Conservation (phyloP, 2,888 invertebrate genomes). For the Drosophila tripunctata region DNA sequence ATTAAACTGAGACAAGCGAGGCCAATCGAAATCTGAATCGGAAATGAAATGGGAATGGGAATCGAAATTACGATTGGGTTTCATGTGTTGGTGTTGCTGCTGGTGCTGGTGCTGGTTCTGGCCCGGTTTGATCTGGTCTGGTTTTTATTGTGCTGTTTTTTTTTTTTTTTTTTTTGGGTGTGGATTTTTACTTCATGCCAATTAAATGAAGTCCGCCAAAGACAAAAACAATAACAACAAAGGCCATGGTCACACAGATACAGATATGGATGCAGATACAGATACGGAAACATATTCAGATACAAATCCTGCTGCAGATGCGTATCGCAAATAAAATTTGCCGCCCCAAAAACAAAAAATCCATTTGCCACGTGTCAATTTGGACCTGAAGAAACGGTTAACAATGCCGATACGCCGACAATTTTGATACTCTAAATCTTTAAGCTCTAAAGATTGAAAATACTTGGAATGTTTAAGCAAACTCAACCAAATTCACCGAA, state of each 20-base stretch:
- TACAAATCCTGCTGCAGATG: too few species aligned
- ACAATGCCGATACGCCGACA: too few species aligned
- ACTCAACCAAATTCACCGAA: too few species aligned
- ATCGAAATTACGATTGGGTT: conserved; percentile 15
- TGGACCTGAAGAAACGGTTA: conserved; percentile 25
- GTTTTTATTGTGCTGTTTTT: background rate
- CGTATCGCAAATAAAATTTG: conserved; percentile 41
- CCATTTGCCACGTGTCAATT: conserved; percentile 45
- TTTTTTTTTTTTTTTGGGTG: conserved; percentile 21
- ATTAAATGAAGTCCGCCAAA: conserved; percentile 55
- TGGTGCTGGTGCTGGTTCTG: too few species aligned
- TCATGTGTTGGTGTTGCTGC: conserved; percentile 8
- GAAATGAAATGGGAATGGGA: conserved; percentile 5
- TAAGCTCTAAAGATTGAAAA: too few species aligned
- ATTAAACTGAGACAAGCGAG: conserved; percentile 35
- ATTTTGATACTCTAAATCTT: too few species aligned
- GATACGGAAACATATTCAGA: too few species aligned
- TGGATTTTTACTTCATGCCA: conserved; percentile 28
- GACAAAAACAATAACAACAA: conserved; percentile 23
- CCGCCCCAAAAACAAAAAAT: background rate
- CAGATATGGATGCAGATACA: too few species aligned
- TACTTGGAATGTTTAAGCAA: too few species aligned
- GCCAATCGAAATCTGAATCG: conserved; percentile 14
- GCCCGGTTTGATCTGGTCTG: conserved; percentile 12
- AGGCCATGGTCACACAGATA: conserved; percentile 32